Conservation (phyloP, 2,113 vertebrate species). For the Phylloscopus whistleri region DNA sequence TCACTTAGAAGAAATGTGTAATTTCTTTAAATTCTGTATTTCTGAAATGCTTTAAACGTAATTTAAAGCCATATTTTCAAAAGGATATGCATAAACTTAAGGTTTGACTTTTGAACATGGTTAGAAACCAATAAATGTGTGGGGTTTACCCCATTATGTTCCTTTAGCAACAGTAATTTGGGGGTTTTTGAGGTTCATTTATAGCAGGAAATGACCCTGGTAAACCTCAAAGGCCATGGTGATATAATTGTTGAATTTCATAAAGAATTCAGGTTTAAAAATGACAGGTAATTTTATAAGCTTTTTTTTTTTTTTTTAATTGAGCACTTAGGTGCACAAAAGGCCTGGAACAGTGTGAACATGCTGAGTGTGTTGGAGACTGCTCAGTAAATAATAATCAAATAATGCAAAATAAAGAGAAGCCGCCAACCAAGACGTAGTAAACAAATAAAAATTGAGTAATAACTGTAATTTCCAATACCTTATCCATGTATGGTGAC, state of each 20-base stretch:
- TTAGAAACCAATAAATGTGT: background rate
- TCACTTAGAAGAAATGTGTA: background rate
- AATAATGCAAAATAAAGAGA: constrained; percentile 32
- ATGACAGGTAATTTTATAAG: background rate
- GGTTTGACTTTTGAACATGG: background rate
- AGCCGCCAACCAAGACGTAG: background rate
- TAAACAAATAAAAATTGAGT: constrained; percentile 62
- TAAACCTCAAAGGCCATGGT: background rate
- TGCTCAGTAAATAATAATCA: constrained; percentile 37
- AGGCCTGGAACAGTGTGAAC: background rate
- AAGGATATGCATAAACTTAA: background rate
- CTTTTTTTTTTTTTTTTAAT: background rate
- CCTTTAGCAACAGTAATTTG: background rate
- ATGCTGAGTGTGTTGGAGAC: background rate
- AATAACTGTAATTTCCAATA: constrained; percentile 54
- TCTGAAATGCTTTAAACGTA: background rate
- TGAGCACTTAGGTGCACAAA: background rate
- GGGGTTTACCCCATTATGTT: background rate
- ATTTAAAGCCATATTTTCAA: background rate
- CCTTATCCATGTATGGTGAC: background rate
- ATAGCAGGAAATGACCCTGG: background rate
- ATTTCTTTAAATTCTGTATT: background rate
- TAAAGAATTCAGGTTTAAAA: background rate
- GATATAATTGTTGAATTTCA: background rate
- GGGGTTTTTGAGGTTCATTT: background rate